A percentile compares a stretch with the other conserved stretches of the same genome.
Conservation (phyloP, 2,888 invertebrate genomes). For the Acrobasis suavella region DNA sequence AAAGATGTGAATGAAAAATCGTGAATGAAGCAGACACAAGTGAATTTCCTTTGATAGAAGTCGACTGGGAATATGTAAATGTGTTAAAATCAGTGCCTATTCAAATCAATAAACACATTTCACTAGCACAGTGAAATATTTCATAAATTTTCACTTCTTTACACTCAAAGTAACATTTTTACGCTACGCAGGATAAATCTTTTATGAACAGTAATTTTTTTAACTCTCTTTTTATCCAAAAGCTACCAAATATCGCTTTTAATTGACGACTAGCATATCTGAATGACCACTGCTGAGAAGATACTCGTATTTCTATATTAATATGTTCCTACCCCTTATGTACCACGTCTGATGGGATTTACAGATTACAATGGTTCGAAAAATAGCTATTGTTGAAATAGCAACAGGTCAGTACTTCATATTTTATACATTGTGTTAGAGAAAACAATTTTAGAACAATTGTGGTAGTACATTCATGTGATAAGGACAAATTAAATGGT, state of each 20-base stretch:
- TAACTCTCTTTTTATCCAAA: too few species aligned
- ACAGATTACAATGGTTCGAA: too few species aligned
- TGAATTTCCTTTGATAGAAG: conserved; percentile 5
- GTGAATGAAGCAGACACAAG: conserved; percentile 17
- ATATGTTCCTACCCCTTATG: too few species aligned
- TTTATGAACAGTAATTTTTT: not conserved
- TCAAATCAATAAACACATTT: conserved; percentile 13
- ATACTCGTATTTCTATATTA: too few species aligned
- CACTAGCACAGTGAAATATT: conserved; percentile 2
- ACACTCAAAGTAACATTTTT: not conserved
- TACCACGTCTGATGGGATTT: too few species aligned
- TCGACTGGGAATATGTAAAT: conserved; percentile 15
- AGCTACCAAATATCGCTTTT: too few species aligned
- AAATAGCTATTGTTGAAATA: too few species aligned
- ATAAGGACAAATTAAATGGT: conserved; percentile 63
- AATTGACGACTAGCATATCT: too few species aligned
- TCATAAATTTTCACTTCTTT: conserved; percentile 2
- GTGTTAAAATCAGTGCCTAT: conserved; percentile 18
- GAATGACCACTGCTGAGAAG: too few species aligned
- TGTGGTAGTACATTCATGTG: conserved; percentile 22
- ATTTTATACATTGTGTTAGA: too few species aligned
- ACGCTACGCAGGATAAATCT: not conserved
- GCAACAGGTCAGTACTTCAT: too few species aligned
- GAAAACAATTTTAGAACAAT: conserved; percentile 15
- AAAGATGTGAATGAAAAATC: conserved; percentile 9